Percentiles rank a stretch among this genome's conserved stretches.
These are phyloP conservation scores for Riparia riparia DNA, from an alignment of 2,113 vertebrate genomes.

Conservation along the genomic window DNA sequence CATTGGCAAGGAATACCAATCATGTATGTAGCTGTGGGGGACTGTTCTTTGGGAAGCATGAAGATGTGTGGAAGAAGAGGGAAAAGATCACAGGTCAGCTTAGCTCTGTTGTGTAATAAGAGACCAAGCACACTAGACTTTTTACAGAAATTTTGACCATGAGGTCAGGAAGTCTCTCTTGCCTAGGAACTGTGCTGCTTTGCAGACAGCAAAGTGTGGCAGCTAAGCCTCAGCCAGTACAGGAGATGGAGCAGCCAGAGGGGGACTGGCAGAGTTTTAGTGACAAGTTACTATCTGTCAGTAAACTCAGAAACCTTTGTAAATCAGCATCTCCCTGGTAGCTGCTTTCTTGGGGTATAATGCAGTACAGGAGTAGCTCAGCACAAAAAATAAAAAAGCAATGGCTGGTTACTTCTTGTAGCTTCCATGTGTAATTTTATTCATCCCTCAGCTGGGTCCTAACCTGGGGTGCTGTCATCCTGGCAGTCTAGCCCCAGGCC, in stretches of 20 bases:
- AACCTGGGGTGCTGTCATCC: neutral
- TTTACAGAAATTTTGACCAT: neutral
- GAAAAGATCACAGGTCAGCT: neutral
- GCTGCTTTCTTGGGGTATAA: slow-evolving; percentile 4
- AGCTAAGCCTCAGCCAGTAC: neutral
- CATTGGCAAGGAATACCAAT: neutral
- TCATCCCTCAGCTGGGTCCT: neutral
- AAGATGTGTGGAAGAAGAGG: neutral
- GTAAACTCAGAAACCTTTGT: slow-evolving; percentile 54
- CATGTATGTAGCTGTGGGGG: neutral
- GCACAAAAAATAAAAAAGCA: neutral
- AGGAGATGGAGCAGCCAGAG: neutral
- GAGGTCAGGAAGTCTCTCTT: neutral
- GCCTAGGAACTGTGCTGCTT: neutral
- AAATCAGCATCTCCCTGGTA: slow-evolving; percentile 28
- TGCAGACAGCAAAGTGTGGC: neutral
- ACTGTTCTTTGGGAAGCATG: neutral
- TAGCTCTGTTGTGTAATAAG: neutral
- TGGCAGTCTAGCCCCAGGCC: neutral
- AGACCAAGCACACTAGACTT: neutral
- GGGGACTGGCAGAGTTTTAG: neutral
- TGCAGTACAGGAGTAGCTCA: neutral
- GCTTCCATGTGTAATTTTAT: neutral
- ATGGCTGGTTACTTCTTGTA: neutral
- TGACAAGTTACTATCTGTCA: slow-evolving; percentile 44